Conservation (phyloP, 2,888 invertebrate species). For the Meandrusa payeni region DNA sequence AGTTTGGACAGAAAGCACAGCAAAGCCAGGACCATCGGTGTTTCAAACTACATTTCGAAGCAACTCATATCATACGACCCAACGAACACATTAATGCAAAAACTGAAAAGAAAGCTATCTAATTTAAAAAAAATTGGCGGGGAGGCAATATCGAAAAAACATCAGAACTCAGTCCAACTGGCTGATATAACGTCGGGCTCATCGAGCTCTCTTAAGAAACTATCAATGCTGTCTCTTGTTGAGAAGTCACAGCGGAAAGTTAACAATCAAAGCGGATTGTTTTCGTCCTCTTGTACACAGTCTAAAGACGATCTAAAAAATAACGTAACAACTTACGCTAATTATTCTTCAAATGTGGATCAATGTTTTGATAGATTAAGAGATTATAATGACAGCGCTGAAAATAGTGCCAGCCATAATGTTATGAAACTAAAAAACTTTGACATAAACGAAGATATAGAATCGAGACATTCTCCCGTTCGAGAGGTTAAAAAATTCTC, state of each 20-base stretch:
- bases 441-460: conserved; percentile 62
- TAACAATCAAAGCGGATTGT: conserved; percentile 71
- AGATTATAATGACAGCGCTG: conserved; percentile 52
- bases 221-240: conserved; percentile 69
- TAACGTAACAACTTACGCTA: conserved; percentile 63
- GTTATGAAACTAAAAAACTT: conserved; percentile 66
- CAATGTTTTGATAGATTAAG: conserved; percentile 72
- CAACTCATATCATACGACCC: conserved; percentile 75
- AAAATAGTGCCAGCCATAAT: conserved; percentile 48
- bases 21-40: conserved; percentile 70
- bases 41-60: conserved; percentile 73
- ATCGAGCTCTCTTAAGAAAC: conserved; percentile 66
- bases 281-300: conserved; percentile 59
- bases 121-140: conserved; percentile 75
- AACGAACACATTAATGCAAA: conserved; percentile 71
- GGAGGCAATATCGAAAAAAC: conserved; percentile 70
- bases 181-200: conserved; percentile 73
- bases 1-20: conserved; percentile 73
- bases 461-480: conserved; percentile 54
- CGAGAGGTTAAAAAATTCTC: conserved; percentile 66
- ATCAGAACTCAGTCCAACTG: conserved; percentile 72
- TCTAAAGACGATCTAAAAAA: conserved; percentile 64
- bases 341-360: conserved; percentile 74
- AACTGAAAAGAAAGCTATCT: conserved; percentile 74
- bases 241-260: conserved; percentile 68